Evolutionary conservation across 2,113 vertebrate genomes (phyloP).

Genomic region (Accipiter virgatus): DNA sequence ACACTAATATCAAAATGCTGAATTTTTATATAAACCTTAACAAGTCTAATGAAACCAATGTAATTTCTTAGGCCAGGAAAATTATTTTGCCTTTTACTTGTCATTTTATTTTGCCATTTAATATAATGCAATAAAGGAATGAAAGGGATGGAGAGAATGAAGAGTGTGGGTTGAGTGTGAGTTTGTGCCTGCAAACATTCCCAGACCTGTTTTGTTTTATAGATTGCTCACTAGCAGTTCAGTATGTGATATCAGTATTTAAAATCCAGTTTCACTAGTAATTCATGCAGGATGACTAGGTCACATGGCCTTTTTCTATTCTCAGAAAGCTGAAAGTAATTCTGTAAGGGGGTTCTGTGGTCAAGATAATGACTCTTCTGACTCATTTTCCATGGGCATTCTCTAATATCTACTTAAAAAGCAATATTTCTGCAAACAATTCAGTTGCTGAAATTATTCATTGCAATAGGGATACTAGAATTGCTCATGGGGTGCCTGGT

Average conservation of each 20-base stretch:
- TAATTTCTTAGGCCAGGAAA: not conserved
- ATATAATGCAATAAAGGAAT: constrained; percentile 9
- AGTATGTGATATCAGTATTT: not conserved
- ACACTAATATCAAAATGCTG: not conserved
- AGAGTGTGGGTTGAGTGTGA: not conserved
- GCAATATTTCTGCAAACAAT: not conserved
- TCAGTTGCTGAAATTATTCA: not conserved
- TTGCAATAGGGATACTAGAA: not conserved
- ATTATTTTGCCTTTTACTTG: not conserved
- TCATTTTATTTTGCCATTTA: not conserved
- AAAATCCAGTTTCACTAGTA: not conserved
- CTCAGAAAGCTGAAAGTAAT: not conserved
- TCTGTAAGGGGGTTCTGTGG: not conserved
- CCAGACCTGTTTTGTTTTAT: not conserved
- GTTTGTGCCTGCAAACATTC: not conserved
- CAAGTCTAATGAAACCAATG: not conserved
- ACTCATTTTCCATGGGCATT: constrained; percentile 1
- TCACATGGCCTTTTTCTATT: not conserved
- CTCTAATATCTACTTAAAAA: not conserved
- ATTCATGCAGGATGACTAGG: not conserved
- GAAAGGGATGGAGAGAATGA: not conserved
- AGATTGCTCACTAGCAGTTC: not conserved
- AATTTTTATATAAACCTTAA: not conserved
- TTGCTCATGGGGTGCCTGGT: not conserved
- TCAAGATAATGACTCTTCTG: not conserved